phyloP scores from a whole-genome alignment of 2,797 vertebrate species.

The Scleropages formosus region DNA sequence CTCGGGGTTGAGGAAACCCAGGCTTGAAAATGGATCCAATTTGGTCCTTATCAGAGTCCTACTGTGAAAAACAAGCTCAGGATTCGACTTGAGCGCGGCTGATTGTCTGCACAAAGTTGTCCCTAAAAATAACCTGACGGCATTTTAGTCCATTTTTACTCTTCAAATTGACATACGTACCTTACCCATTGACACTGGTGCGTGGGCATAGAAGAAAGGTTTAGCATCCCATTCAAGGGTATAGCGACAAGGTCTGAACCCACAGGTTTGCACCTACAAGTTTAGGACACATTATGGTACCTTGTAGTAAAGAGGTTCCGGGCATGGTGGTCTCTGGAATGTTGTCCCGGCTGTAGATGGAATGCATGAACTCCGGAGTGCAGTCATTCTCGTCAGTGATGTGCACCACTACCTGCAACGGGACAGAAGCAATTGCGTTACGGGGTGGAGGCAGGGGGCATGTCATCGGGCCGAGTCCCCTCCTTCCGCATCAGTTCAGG shows the following conservation, averaged over 20 bases:
- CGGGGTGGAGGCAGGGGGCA: neutral
- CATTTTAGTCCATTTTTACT: no score
- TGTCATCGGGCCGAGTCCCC: neutral
- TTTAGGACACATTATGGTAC: conserved; percentile 52
- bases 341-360: conserved; percentile 83
- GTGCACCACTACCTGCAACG: conserved; percentile 72
- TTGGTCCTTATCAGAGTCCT: neutral
- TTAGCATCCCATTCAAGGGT: neutral
- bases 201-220: no score
- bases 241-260: no score
- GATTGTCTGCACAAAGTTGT: no score
- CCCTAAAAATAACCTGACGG: no score
- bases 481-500: neutral
- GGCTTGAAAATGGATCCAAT: neutral
- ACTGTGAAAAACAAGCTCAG: neutral
- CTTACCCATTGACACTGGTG: no score
- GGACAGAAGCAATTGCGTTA: neutral
- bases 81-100: no score
- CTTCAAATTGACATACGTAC: no score
- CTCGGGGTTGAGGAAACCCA: conserved; percentile 21
- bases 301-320: conserved; percentile 80
- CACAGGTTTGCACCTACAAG: neutral
- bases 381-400: conserved; percentile 86
- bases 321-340: conserved; percentile 75
- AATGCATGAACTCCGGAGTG: conserved; percentile 82